Evolutionary conservation across 2,888 invertebrate genomes (phyloP).

Genomic region (Rhabditophanes sp.): DNA sequence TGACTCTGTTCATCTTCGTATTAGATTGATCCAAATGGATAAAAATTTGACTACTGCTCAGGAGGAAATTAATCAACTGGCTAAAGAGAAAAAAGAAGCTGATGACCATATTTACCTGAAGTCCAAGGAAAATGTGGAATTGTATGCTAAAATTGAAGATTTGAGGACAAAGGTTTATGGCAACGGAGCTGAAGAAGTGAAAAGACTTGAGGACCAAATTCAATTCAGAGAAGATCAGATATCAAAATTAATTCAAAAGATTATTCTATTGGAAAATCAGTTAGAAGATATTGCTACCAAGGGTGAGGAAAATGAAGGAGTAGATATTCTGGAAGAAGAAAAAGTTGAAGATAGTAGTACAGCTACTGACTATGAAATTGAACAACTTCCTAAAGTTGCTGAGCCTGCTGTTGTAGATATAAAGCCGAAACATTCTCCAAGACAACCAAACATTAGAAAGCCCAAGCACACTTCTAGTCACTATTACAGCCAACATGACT

Average conservation of each 20-base stretch:
- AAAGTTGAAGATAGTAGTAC: no score
- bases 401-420: no score
- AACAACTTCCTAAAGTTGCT: no score
- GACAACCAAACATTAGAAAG: no score
- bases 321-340: conserved; percentile 5
- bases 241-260: conserved; percentile 23
- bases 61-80: conserved; percentile 10
- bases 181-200: conserved; percentile 12
- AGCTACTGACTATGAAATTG: no score
- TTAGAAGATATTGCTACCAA: conserved; percentile 8
- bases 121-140: no score
- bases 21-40: conserved; percentile 24
- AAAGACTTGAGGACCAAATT: conserved; percentile 26
- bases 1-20: conserved; percentile 19
- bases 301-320: conserved; percentile 1
- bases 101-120: conserved; percentile 7
- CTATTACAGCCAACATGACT: no score
- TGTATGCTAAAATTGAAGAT: conserved; percentile 7
- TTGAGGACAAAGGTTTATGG: conserved; percentile 7
- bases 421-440: no score
- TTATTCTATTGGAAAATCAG: conserved; percentile 29
- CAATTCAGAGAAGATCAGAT: conserved; percentile 36
- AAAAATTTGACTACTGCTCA: conserved; percentile 8
- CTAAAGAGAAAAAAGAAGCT: conserved; percentile 10
- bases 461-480: no score